Percentiles rank a stretch among this genome's conserved stretches.
Evolutionary conservation across 2,113 vertebrate genomes (phyloP).

Genomic region (Hyperoodon ampullatus): DNA sequence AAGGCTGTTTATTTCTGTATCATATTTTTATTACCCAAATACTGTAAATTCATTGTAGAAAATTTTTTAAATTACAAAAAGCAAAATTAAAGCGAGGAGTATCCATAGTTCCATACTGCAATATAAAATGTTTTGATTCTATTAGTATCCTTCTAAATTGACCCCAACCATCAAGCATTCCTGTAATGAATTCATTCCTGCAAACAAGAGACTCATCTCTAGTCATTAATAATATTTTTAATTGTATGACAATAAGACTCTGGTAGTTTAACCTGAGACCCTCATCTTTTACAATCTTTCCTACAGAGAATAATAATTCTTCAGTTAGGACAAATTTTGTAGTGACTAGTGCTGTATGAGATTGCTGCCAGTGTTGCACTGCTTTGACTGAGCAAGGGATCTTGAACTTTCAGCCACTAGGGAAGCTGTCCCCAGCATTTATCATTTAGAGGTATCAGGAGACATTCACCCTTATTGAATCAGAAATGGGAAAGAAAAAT

Average conservation of each 20-base stretch:
- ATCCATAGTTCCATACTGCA: not conserved
- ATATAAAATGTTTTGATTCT: not conserved
- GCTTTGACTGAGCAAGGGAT: not conserved
- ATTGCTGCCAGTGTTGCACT: not conserved
- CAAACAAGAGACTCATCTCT: not conserved
- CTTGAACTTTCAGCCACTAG: not conserved
- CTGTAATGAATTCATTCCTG: not conserved
- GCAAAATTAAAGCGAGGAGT: fast-evolving
- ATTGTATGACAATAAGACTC: not conserved
- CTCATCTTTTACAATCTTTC: not conserved
- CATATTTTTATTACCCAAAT: not conserved
- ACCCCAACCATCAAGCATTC: not conserved
- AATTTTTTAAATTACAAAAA: not conserved
- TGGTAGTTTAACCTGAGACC: not conserved
- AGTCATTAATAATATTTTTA: conserved; percentile 7
- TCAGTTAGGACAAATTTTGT: not conserved
- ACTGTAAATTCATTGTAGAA: not conserved
- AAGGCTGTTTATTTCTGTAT: not conserved
- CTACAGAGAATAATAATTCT: not conserved
- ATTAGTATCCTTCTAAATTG: not conserved
- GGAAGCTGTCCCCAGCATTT: not conserved
- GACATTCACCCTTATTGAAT: not conserved
- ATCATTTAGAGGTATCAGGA: not conserved
- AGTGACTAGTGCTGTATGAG: not conserved
- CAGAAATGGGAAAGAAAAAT: not conserved